phyloP scores from a whole-genome alignment of 2,797 vertebrate genomes.

The Amblyraja radiata region DNA sequence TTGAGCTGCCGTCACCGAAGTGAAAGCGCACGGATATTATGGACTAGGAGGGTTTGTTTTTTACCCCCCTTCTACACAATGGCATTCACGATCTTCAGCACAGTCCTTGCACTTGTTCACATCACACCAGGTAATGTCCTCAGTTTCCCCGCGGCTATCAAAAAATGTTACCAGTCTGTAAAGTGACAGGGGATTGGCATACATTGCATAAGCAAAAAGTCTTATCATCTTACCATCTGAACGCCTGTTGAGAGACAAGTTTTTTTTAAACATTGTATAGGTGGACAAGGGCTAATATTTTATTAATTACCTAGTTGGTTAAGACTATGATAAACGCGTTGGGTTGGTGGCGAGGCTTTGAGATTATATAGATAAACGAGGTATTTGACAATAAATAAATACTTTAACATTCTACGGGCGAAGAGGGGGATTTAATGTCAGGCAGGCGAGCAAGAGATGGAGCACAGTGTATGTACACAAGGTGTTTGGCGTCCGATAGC shows the following conservation, averaged over 20 bases:
- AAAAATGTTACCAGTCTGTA: too few relatives aligned
- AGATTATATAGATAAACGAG: neutral
- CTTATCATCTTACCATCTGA: neutral
- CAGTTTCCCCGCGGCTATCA: neutral
- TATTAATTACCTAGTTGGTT: neutral
- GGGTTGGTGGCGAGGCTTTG: neutral
- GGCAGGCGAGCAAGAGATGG: neutral
- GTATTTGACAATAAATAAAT: neutral
- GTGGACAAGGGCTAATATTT: neutral
- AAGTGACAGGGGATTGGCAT: neutral
- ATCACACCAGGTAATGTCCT: slow-evolving; percentile 13
- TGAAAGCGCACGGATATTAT: neutral
- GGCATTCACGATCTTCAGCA: slow-evolving; percentile 23
- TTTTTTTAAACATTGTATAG: neutral
- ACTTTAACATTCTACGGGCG: neutral
- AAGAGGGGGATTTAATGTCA: neutral
- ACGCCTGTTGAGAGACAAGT: neutral
- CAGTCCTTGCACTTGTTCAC: slow-evolving; percentile 29
- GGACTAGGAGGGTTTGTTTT: neutral
- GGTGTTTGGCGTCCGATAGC: neutral
- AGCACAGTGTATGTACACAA: neutral
- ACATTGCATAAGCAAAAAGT: neutral
- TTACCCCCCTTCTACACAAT: neutral
- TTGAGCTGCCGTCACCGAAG: neutral
- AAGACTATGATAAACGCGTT: neutral